These are phyloP conservation scores for Taxidea taxus DNA, from an alignment of 2,113 vertebrate species.

Conservation along the genomic window DNA sequence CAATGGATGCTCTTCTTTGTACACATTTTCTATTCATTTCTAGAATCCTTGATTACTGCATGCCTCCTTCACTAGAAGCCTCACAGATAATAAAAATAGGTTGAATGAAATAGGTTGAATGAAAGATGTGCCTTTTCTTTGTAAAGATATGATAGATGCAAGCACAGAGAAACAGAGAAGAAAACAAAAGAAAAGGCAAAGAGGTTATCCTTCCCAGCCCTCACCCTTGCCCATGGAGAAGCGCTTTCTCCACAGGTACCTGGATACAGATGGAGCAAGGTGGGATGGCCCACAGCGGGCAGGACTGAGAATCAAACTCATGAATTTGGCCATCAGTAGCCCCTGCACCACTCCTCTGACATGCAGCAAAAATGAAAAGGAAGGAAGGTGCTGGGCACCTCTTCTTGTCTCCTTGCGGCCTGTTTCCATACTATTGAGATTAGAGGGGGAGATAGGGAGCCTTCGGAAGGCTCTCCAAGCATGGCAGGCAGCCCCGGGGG, in stretches of 20 bases:
- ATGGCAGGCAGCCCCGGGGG: background rate
- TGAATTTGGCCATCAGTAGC: background rate
- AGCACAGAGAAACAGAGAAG: background rate
- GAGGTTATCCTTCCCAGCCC: background rate
- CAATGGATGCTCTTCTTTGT: background rate
- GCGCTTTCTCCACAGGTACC: background rate
- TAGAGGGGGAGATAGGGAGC: background rate
- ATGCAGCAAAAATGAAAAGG: background rate
- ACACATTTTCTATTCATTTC: background rate
- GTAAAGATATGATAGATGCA: background rate
- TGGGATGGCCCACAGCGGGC: background rate
- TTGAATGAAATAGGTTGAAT: background rate
- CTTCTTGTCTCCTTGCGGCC: background rate
- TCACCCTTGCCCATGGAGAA: background rate
- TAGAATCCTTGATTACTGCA: background rate
- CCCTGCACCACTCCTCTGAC: background rate
- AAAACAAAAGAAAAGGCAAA: background rate
- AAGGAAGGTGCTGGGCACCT: background rate
- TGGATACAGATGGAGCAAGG: background rate
- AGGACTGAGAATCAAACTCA: background rate
- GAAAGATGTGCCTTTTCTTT: background rate
- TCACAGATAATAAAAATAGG: background rate
- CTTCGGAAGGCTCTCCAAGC: background rate
- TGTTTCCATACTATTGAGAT: background rate
- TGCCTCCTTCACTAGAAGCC: background rate